Conservation (phyloP, 2,888 invertebrate species). For the Macrosiphum euphorbiae region DNA sequence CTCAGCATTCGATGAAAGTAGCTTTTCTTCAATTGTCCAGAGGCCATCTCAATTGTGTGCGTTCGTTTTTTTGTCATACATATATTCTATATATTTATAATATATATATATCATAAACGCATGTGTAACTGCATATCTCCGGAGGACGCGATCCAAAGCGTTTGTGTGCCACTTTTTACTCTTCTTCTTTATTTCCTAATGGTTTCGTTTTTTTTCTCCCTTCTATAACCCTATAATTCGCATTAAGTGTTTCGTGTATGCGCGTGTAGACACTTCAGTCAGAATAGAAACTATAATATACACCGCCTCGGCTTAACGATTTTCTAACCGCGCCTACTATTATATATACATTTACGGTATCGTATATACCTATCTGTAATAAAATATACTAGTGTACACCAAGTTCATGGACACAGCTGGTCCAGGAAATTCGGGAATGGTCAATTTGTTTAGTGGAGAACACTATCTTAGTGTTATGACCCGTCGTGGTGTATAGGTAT, state of each 20-base stretch:
- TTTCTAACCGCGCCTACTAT: neutral
- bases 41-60: conserved; percentile 51
- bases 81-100: neutral
- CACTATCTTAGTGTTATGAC: neutral
- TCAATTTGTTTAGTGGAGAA: neutral
- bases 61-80: neutral
- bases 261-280: neutral
- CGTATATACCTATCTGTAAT: neutral
- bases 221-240: neutral
- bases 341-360: neutral
- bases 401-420: neutral
- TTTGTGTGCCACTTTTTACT: conserved; percentile 56
- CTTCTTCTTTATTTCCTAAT: conserved; percentile 29
- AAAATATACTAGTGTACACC: neutral
- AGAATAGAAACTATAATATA: neutral
- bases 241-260: neutral
- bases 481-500: neutral
- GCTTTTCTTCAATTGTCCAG: conserved; percentile 61
- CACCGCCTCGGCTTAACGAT: neutral
- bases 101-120: neutral
- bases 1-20: conserved; percentile 59
- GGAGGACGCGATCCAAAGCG: conserved; percentile 58
- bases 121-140: conserved; percentile 36
- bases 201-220: neutral
- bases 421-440: neutral